Base-by-base conservation (phyloP, 2,888 invertebrate genomes). In the Acrobasis consociella region DNA sequence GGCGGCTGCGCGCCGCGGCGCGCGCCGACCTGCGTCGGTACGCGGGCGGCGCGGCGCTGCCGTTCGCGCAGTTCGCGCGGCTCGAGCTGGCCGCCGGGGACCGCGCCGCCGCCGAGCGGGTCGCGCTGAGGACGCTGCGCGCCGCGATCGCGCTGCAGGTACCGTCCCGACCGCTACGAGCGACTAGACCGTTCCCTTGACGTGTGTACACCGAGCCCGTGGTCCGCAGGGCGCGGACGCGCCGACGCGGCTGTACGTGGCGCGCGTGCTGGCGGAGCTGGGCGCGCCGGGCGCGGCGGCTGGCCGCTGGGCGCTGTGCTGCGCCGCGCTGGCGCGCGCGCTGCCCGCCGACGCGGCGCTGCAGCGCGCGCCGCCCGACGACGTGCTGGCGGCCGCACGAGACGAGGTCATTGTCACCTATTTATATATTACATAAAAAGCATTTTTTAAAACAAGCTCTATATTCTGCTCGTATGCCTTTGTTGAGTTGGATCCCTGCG, bases 41-140 rank as follows among this genome's bases (percentile, higher is more conserved):
- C 70, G 76, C 73, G 65, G 70, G 68, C 62, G 64, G 58, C 16
- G 65, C 69, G 62, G 70, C 76, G 67, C 69, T 83, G 70, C 78
- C 81, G 10, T 85, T 73, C 77, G 82, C 77, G 50, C 83, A 80
- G 69, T 81, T 80, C 73, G 85, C 86, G 68, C 81, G 83, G 49
- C 64, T 84, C 38, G 84, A 85, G 71, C 71, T 10, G 15, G 10
- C 16, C 15, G 60, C 55, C 59, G 72, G 70, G 46, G 68, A 65
- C 46, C 67, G 69, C 52, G 74, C 71, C 59, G 74, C 70, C 49
- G 64, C 50, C 67, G 63, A 22, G 55, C 73, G 37, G 62, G 73
- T 66, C 64, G 68, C 66, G 59, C 63, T 60, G 66, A 73, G 46
- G 66, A 72, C 80, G 67, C 65, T 59, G 38, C 65, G 65, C 49